A percentile compares a stretch with the other conserved stretches of the same genome.
Conservation (phyloP, 2,113 vertebrate genomes). For the Marcusenius ussheri region DNA sequence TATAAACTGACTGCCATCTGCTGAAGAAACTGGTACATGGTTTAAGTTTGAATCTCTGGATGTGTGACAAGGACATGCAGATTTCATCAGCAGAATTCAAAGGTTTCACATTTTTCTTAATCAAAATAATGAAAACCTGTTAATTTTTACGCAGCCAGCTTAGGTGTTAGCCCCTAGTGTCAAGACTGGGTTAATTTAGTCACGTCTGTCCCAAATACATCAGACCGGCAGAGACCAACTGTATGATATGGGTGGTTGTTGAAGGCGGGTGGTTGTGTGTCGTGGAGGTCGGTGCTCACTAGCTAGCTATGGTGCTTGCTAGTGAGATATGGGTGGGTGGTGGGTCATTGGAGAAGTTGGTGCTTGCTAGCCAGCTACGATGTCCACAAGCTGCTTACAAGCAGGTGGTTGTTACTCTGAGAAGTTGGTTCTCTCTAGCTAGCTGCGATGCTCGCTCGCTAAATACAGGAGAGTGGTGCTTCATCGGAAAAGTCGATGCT, state of each 20-base stretch:
- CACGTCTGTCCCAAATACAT: background rate
- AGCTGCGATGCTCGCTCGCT: background rate
- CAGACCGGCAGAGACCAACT: background rate
- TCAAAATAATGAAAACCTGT: slow-evolving; percentile 10
- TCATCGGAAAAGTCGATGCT: background rate
- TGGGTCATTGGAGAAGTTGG: background rate
- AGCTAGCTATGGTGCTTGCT: background rate
- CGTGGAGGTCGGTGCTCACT: background rate
- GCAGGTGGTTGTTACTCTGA: background rate
- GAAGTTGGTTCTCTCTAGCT: background rate
- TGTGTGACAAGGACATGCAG: background rate
- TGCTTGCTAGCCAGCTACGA: background rate
- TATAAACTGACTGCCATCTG: slow-evolving; percentile 1
- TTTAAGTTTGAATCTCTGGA: background rate
- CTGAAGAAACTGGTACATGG: background rate
- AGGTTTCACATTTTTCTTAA: background rate
- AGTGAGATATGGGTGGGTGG: background rate
- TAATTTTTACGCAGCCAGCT: slow-evolving; percentile 2
- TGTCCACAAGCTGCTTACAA: background rate
- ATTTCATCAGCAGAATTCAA: slow-evolving; percentile 1
- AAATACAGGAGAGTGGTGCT: background rate
- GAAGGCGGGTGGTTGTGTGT: background rate
- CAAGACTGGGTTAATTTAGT: background rate
- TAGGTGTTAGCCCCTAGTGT: background rate
- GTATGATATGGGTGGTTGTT: background rate